These are phyloP conservation scores for Danio aesculapii DNA, from an alignment of 2,797 vertebrate species.

Conservation along the genomic window DNA sequence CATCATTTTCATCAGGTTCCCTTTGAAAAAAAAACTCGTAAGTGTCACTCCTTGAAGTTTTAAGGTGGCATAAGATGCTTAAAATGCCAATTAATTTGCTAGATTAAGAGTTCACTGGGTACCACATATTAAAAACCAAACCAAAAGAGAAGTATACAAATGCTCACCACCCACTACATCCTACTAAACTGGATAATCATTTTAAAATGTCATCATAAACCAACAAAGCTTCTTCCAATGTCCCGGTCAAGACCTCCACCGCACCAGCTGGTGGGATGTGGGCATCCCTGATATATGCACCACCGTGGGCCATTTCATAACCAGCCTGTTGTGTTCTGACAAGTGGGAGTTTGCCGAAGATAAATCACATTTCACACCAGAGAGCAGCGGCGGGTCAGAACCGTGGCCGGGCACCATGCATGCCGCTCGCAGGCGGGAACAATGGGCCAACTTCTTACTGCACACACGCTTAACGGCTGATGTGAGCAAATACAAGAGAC, in stretches of 20 bases:
- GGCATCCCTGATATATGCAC: slow-evolving; percentile 38
- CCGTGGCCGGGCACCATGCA: slow-evolving; percentile 26
- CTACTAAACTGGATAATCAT: not conserved
- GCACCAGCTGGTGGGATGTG: slow-evolving; percentile 14
- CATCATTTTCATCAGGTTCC: not conserved
- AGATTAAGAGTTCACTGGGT: not conserved
- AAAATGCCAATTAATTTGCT: not conserved
- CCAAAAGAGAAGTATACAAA: not conserved
- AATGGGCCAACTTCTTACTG: slow-evolving; percentile 48
- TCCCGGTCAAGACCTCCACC: slow-evolving; percentile 8
- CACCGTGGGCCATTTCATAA: slow-evolving; percentile 69
- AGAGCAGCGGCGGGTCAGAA: slow-evolving; percentile 57
- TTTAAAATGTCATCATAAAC: not conserved
- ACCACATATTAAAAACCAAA: not conserved
- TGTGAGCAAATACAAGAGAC: slow-evolving; percentile 59
- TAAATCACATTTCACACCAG: slow-evolving; percentile 82
- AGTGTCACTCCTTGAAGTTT: not conserved
- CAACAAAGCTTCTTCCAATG: not conserved
- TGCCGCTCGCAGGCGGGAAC: slow-evolving; percentile 38
- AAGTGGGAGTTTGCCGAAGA: slow-evolving; percentile 62
- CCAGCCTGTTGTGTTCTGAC: slow-evolving; percentile 73
- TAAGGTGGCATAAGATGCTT: not conserved
- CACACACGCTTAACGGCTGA: slow-evolving; percentile 47
- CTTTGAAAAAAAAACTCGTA: not conserved
- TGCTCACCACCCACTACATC: not conserved